Evolutionary conservation across 2,888 invertebrate genomes (phyloP).

Genomic region (Nowickia ferox): DNA sequence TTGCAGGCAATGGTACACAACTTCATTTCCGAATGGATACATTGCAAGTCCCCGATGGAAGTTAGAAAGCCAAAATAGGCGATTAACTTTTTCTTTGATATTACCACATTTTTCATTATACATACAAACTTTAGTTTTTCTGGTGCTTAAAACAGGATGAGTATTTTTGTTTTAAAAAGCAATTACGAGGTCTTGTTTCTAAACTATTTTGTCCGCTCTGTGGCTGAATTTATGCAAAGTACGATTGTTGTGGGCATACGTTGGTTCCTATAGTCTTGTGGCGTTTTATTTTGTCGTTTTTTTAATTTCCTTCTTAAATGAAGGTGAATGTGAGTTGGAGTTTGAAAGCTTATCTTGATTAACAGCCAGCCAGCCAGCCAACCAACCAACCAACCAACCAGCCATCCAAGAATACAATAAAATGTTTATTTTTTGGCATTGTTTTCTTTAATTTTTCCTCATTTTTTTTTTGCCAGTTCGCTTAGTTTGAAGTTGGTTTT

Average conservation of each 20-base stretch:
- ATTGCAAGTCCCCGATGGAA: too few relatives aligned
- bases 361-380: conserved; percentile 46
- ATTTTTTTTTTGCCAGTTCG: conserved; percentile 55
- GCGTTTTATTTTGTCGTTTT: conserved; percentile 4
- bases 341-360: conserved; percentile 67
- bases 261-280: conserved; percentile 45
- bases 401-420: conserved; percentile 51
- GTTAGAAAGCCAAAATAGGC: too few relatives aligned
- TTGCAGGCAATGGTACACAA: too few relatives aligned
- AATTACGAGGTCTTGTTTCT: not conserved
- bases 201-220: conserved; percentile 31
- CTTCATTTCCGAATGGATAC: too few relatives aligned
- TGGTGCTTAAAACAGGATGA: too few relatives aligned
- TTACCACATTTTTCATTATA: too few relatives aligned
- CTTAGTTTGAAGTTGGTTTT: conserved; percentile 48
- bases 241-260: conserved; percentile 18
- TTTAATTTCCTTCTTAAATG: conserved; percentile 32
- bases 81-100: too few relatives aligned
- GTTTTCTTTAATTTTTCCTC: conserved; percentile 26
- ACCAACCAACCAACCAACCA: conserved; percentile 20
- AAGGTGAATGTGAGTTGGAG: conserved; percentile 58
- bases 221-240: conserved; percentile 25
- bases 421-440: conserved; percentile 9
- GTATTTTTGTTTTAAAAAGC: too few relatives aligned
- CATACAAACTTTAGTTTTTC: too few relatives aligned